Conservation (phyloP, 1,140 invertebrate species). For the Nephila pilipes region DNA sequence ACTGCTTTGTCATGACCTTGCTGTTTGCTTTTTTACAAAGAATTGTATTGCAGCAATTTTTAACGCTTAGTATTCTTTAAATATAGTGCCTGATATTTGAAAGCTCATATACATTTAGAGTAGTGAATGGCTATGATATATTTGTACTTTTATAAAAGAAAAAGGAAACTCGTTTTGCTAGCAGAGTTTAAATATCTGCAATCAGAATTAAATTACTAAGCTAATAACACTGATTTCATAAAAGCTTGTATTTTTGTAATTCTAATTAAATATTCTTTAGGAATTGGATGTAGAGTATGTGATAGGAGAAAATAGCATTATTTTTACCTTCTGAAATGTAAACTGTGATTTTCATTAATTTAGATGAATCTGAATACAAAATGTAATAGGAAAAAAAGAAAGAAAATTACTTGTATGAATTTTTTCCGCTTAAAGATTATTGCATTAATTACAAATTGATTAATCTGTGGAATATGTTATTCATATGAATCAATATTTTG, state of each 20-base stretch:
- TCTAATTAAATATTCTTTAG: not conserved
- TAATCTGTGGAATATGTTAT: too few relatives aligned
- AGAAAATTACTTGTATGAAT: too few relatives aligned
- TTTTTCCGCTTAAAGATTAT: too few relatives aligned
- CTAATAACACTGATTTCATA: not conserved
- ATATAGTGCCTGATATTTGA: not conserved
- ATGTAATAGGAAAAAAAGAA: too few relatives aligned
- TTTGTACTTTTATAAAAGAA: conserved; percentile 3
- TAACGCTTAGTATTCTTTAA: conserved; percentile 4
- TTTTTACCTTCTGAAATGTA: too few relatives aligned
- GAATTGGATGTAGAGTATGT: too few relatives aligned
- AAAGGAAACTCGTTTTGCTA: not conserved
- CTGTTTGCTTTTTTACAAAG: not conserved
- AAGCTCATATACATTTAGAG: not conserved
- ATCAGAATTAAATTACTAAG: not conserved
- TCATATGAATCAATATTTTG: too few relatives aligned
- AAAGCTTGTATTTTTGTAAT: not conserved
- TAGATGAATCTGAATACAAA: too few relatives aligned
- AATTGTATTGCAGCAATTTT: not conserved
- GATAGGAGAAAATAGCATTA: too few relatives aligned
- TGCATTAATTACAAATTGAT: too few relatives aligned
- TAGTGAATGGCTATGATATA: not conserved
- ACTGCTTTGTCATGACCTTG: not conserved
- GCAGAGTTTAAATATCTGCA: not conserved
- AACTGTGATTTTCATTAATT: too few relatives aligned